These are phyloP conservation scores for Staurois parvus DNA, from an alignment of 2,797 vertebrate genomes.

Conservation along the genomic window DNA sequence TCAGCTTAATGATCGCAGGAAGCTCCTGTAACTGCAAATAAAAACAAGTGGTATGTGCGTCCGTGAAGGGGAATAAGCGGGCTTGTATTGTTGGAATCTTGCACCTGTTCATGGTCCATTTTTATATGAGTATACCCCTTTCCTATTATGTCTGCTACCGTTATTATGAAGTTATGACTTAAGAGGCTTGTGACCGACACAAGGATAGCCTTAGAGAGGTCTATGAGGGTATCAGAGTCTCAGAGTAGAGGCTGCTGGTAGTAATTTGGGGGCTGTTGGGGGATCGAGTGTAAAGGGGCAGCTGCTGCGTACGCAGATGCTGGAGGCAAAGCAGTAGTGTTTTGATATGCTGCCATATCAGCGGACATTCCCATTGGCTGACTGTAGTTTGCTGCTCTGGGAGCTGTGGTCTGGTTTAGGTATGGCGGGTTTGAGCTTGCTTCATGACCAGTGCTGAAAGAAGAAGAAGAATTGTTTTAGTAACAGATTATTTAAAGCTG, in stretches of 20 bases:
- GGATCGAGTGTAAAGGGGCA: slow-evolving; percentile 77
- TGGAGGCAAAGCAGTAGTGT: slow-evolving; percentile 76
- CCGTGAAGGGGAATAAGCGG: neutral
- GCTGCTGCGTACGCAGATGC: slow-evolving; percentile 78
- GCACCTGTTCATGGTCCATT: slow-evolving; percentile 63
- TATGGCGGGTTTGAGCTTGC: slow-evolving; percentile 75
- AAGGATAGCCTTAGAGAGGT: slow-evolving; percentile 44
- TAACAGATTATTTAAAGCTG: neutral
- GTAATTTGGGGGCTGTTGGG: slow-evolving; percentile 82
- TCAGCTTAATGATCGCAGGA: slow-evolving; percentile 4
- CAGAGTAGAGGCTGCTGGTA: slow-evolving; percentile 95
- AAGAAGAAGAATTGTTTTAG: slow-evolving; percentile 49
- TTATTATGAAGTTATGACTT: slow-evolving; percentile 57
- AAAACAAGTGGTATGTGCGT: neutral
- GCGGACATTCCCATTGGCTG: slow-evolving; percentile 80
- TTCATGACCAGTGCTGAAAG: slow-evolving; percentile 81
- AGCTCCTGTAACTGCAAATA: neutral
- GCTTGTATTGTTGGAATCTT: slow-evolving; percentile 61
- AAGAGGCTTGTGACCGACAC: slow-evolving; percentile 33
- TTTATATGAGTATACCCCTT: slow-evolving; percentile 53
- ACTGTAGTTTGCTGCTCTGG: slow-evolving; percentile 75
- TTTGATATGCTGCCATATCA: slow-evolving; percentile 89
- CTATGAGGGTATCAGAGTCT: slow-evolving; percentile 50
- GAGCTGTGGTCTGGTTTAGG: slow-evolving; percentile 78
- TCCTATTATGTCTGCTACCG: slow-evolving; percentile 45